Base-by-base conservation (phyloP, 23 tunicate species). In the Clavelina lepadiformis region DNA sequence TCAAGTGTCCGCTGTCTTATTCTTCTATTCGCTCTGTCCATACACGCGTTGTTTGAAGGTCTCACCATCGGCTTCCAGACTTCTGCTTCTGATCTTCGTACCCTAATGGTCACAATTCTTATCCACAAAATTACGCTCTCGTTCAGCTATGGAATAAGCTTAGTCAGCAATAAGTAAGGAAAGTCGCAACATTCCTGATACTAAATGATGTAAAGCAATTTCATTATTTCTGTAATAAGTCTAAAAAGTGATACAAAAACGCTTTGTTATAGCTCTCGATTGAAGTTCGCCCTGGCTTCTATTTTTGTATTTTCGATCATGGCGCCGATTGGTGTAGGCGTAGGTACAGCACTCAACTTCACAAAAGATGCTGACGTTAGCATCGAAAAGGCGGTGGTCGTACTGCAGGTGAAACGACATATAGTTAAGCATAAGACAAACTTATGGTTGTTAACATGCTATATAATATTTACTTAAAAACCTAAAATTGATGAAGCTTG, bases 1-100 rank as follows among this genome's bases (percentile, higher is more conserved):
- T 67, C 74, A 2, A 79, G 69, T 27, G 67, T 83, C 29, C 71
- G 92, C 0, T 27, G 75, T 1, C 31, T 83, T 21, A 60, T 83
- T 18, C 67, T 83, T 7, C 77, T 83, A 11, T 69, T 77, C 51
- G 92, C 92, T 24, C 69, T 83, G 1, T 77, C 92, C 3, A 61
- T 75, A 18, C 92, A 83, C 60, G 92, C 92, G 0, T 32, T 83
- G n/a, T 83, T 83, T 53, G 92, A 83, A 60, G 92, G 92, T 11
- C 60, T 83, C n/a, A 82, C 81, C 22, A 75, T 83, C 49, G 89
- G 89, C 3, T 58, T 82, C 20, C 79, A 73, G 35, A 56, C 35
- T 0, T 51, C 58, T 2, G 55, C 81, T 11, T 58, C 76, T 5
- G 86, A 72, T n/a, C 47, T 80, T 32, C 20, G 84, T 61, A 68